Evolutionary conservation across 2,113 vertebrate species (phyloP).

Genomic region (Hystrix brachyura): DNA sequence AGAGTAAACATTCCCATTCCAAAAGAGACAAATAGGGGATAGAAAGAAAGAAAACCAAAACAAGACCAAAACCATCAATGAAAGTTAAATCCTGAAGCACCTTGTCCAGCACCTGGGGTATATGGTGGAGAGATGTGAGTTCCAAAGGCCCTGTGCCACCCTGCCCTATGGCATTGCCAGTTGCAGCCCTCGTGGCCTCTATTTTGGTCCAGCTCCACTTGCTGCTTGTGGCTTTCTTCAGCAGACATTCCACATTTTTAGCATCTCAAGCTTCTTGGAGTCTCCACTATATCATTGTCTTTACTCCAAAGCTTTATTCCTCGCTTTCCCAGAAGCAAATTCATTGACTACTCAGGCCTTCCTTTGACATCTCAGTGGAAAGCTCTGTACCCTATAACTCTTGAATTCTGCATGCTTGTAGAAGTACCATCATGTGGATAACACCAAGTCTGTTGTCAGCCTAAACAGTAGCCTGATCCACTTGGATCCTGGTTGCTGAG

Average conservation of each 20-base stretch:
- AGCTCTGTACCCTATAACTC: background rate
- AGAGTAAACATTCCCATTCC: background rate
- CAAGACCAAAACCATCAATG: background rate
- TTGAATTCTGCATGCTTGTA: background rate
- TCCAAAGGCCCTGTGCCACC: background rate
- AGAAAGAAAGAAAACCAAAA: background rate
- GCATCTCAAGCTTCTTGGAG: background rate
- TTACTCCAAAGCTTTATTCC: background rate
- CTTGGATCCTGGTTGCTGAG: background rate
- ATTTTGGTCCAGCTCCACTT: background rate
- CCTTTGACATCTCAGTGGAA: background rate
- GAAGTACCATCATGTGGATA: background rate
- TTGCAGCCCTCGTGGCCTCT: background rate
- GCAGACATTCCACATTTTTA: background rate
- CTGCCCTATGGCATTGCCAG: background rate
- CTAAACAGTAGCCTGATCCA: background rate
- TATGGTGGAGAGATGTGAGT: background rate
- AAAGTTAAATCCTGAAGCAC: background rate
- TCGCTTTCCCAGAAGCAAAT: background rate
- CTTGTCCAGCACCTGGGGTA: background rate
- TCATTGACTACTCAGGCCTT: background rate
- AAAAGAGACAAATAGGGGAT: background rate
- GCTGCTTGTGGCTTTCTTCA: background rate
- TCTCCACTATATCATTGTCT: background rate
- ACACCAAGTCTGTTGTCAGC: background rate